Percentiles rank a stretch among this genome's conserved stretches.
phyloP scores from a whole-genome alignment of 2,797 vertebrate species.

The Simalia tracyae region DNA sequence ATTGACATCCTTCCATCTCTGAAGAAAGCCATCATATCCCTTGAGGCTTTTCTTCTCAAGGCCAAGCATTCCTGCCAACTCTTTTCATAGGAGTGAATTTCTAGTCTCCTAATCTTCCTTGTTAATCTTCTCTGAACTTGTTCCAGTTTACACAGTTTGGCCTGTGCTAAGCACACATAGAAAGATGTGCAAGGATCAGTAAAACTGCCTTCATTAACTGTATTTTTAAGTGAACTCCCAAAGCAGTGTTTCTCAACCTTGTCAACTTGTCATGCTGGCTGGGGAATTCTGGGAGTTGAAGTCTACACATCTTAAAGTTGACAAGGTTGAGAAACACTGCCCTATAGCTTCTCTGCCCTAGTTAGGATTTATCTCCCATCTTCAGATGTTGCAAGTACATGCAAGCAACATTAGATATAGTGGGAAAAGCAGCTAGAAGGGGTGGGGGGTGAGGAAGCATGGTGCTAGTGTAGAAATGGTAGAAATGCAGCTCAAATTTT shows the following conservation, averaged over 20 bases:
- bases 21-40: not conserved
- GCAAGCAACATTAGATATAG: not conserved
- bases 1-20: not conserved
- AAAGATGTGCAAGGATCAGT: not conserved
- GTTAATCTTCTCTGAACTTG: not conserved
- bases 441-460: rapidly evolving
- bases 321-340: too few species aligned
- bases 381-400: not conserved
- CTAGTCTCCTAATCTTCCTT: not conserved
- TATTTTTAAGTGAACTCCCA: not conserved
- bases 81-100: not conserved
- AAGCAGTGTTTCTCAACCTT: too few species aligned
- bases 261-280: too few species aligned
- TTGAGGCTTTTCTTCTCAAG: not conserved
- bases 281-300: too few species aligned
- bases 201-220: not conserved
- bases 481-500: not conserved
- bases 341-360: not conserved
- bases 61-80: not conserved
- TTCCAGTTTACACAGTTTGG: not conserved
- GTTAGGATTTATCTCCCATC: not conserved
- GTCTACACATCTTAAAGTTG: too few species aligned
- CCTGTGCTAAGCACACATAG: not conserved
- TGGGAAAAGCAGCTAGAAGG: not conserved
- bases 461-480: not conserved